A percentile compares a stretch with the other conserved stretches of the same genome.
Evolutionary conservation across 1,140 invertebrate species (phyloP).

Genomic region (Neuroterus valhalla): DNA sequence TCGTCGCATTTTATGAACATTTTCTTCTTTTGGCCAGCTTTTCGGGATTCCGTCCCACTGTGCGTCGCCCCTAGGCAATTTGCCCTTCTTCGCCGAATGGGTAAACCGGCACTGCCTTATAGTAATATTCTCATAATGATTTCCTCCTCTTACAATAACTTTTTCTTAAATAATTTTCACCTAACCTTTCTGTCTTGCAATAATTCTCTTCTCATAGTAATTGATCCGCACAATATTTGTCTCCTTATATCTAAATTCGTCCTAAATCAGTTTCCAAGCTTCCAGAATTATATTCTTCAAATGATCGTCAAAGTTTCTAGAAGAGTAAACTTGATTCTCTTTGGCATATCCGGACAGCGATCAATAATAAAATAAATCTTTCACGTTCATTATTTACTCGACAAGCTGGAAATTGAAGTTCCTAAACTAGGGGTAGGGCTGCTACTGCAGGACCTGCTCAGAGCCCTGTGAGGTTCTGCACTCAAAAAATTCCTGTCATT

Average conservation of each 20-base stretch:
- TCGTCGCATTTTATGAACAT: too few relatives aligned
- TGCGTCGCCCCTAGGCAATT: too few relatives aligned
- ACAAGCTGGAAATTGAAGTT: slow-evolving; percentile 50
- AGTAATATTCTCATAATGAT: too few relatives aligned
- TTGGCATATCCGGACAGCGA: slow-evolving; percentile 21
- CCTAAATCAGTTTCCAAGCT: not conserved
- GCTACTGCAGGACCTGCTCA: slow-evolving; percentile 74
- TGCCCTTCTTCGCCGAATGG: too few relatives aligned
- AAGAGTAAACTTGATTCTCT: not conserved
- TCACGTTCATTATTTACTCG: slow-evolving; percentile 49
- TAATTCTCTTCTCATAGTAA: too few relatives aligned
- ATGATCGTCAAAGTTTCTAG: slow-evolving; percentile 9
- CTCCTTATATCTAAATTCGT: not conserved
- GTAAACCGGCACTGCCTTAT: too few relatives aligned
- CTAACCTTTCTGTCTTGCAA: too few relatives aligned
- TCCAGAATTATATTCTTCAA: slow-evolving; percentile 41
- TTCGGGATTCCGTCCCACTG: too few relatives aligned
- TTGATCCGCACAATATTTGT: too few relatives aligned
- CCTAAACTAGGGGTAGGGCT: slow-evolving; percentile 71
- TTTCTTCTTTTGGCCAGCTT: too few relatives aligned
- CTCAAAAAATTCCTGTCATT: slow-evolving; percentile 59
- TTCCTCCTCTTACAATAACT: too few relatives aligned
- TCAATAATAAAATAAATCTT: slow-evolving; percentile 23
- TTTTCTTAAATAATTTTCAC: too few relatives aligned
- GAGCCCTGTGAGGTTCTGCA: slow-evolving; percentile 63